Conservation (phyloP, 2,113 vertebrate genomes). For the Psittacus erithacus region DNA sequence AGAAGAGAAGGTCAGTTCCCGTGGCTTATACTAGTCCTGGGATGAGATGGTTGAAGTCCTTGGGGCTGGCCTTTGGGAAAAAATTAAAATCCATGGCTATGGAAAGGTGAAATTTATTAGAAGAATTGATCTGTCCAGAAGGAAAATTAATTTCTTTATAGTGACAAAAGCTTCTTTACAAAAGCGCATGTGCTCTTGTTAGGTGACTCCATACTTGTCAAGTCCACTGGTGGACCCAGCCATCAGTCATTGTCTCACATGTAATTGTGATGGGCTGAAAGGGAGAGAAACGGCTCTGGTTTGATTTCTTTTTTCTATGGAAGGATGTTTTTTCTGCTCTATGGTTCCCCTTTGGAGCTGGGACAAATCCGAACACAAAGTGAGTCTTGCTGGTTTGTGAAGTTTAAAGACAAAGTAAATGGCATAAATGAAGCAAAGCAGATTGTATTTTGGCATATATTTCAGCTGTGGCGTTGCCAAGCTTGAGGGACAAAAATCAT, state of each 20-base stretch:
- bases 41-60: neutral
- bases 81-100: neutral
- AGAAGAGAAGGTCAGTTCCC: neutral
- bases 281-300: accelerated
- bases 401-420: neutral
- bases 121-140: neutral
- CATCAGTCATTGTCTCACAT: neutral
- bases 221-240: neutral
- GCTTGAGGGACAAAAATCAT: neutral
- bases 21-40: accelerated
- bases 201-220: accelerated
- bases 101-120: neutral
- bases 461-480: neutral
- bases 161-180: neutral
- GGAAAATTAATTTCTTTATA: neutral
- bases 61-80: neutral
- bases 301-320: neutral
- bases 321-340: neutral
- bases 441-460: neutral
- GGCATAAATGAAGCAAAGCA: neutral
- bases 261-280: neutral
- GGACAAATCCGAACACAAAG: neutral
- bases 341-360: neutral
- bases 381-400: accelerated
- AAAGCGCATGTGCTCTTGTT: neutral